These are phyloP conservation scores for Nezara viridula DNA, from an alignment of 2,888 invertebrate species.

Conservation along the genomic window DNA sequence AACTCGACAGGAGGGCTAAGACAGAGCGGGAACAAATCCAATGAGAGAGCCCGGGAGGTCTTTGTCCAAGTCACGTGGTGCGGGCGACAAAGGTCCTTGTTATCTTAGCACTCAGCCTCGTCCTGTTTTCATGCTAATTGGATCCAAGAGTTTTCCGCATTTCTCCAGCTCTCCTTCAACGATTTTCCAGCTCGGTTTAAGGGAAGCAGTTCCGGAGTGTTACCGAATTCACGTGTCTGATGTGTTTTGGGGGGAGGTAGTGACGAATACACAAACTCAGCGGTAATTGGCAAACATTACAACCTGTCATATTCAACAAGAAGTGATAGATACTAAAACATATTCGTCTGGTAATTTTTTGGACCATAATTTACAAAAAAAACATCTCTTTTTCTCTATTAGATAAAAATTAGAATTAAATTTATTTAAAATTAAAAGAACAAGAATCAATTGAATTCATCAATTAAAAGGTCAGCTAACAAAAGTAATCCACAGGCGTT, in stretches of 20 bases:
- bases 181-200: neutral
- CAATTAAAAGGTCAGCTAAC: no score
- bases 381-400: no score
- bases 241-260: neutral
- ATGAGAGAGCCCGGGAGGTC: neutral
- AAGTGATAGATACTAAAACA: no score
- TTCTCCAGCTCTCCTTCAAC: neutral
- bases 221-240: neutral
- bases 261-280: no score
- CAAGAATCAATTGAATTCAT: no score
- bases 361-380: no score
- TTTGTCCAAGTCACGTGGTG: slow-evolving; percentile 34
- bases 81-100: neutral
- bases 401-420: no score
- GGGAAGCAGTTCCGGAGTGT: neutral
- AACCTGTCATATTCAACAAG: no score
- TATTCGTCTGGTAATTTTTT: no score
- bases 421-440: no score
- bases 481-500: no score
- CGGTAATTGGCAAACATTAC: no score
- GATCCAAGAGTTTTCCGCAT: slow-evolving; percentile 23
- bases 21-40: neutral
- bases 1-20: neutral
- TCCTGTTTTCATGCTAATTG: neutral
- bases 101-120: neutral